Evolutionary conservation across 2,888 invertebrate genomes (phyloP).

Genomic region (Muschampia plurimacula): DNA sequence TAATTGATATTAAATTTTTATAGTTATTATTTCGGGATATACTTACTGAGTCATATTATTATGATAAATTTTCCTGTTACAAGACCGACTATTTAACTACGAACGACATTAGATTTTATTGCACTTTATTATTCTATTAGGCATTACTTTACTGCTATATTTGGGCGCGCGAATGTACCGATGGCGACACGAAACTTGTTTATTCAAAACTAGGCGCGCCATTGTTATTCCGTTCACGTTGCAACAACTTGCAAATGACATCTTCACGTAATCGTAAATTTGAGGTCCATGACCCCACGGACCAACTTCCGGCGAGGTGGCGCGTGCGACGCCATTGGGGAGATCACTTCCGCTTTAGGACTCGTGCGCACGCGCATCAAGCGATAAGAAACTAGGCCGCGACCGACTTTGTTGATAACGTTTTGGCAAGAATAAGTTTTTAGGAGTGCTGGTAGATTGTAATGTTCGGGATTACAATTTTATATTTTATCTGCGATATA

Average conservation of each 20-base stretch:
- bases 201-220: slow-evolving; percentile 63
- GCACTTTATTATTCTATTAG: neutral
- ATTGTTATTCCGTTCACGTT: slow-evolving; percentile 64
- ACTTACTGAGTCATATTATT: too few species aligned
- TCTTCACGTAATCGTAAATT: slow-evolving; percentile 62
- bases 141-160: neutral
- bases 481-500: too few species aligned
- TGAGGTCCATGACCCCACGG: slow-evolving; percentile 70
- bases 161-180: slow-evolving; percentile 28
- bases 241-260: slow-evolving; percentile 61
- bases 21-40: too few species aligned
- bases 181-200: slow-evolving; percentile 52
- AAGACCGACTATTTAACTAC: neutral
- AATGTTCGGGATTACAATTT: neutral
- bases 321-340: slow-evolving; percentile 55
- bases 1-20: too few species aligned
- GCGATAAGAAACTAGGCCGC: slow-evolving; percentile 48
- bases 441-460: neutral
- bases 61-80: neutral
- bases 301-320: slow-evolving; percentile 60
- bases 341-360: slow-evolving; percentile 69
- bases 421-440: slow-evolving; percentile 11
- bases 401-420: slow-evolving; percentile 19
- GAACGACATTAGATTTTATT: neutral
- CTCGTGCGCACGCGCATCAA: slow-evolving; percentile 55